Evolutionary conservation across 2,113 vertebrate genomes (phyloP).

Genomic region (Perca schrenkii): DNA sequence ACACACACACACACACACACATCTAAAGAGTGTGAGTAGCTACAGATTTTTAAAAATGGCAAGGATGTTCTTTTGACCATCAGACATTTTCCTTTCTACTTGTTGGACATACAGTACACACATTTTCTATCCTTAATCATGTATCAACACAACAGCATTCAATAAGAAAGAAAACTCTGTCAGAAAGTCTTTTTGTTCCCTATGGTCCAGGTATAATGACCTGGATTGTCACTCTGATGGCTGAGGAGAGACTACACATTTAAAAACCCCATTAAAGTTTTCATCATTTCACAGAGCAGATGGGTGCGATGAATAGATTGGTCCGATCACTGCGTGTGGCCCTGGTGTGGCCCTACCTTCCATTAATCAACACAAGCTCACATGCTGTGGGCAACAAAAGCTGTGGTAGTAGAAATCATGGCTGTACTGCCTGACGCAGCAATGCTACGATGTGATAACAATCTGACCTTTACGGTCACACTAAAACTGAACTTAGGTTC

Average conservation of each 20-base stretch:
- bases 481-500: conserved; percentile 5
- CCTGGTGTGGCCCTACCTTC: conserved; percentile 34
- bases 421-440: neutral
- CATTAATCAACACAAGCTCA: conserved; percentile 65
- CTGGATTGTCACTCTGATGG: conserved; percentile 45
- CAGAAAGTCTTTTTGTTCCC: conserved; percentile 43
- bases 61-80: conserved; percentile 14
- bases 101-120: neutral
- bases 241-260: conserved; percentile 58
- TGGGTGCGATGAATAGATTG: conserved; percentile 71
- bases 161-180: conserved; percentile 19
- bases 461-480: conserved; percentile 16
- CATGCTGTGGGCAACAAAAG: conserved; percentile 50
- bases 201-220: conserved; percentile 52
- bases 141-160: conserved; percentile 16
- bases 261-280: conserved; percentile 74
- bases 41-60: neutral
- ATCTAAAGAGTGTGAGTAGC: conserved; percentile 11
- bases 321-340: conserved; percentile 55
- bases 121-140: conserved; percentile 4
- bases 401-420: conserved; percentile 2
- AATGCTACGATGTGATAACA: neutral
- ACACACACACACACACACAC: no score
- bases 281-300: conserved; percentile 70
- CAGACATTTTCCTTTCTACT: conserved; percentile 1